phyloP scores from a whole-genome alignment of 2,888 invertebrate genomes.

The Scaptomyza polygonia region DNA sequence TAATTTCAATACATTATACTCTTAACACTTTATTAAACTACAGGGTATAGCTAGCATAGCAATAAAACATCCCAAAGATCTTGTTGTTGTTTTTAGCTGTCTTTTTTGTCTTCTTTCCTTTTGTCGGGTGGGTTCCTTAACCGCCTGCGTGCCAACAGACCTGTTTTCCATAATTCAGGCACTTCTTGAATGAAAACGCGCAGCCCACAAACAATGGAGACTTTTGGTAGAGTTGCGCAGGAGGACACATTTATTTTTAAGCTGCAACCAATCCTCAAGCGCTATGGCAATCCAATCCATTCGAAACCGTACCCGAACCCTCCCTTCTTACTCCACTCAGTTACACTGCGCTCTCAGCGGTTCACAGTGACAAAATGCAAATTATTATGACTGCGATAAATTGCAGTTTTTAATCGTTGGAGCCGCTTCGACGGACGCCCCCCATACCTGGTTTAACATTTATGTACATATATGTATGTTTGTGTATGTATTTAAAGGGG shows the following conservation, averaged over 20 bases:
- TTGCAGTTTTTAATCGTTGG: slow-evolving; percentile 75
- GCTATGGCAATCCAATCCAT: slow-evolving; percentile 33
- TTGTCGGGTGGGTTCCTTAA: slow-evolving; percentile 42
- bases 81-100: slow-evolving; percentile 10
- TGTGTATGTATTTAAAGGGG: slow-evolving; percentile 19
- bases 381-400: slow-evolving; percentile 79
- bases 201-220: slow-evolving; percentile 62
- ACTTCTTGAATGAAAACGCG: slow-evolving; percentile 69
- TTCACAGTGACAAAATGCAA: slow-evolving; percentile 77
- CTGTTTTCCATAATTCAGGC: slow-evolving; percentile 73
- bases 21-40: neutral
- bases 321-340: neutral
- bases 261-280: slow-evolving; percentile 46
- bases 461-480: slow-evolving; percentile 12
- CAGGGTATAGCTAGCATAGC: slow-evolving; percentile 7
- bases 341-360: slow-evolving; percentile 22
- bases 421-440: slow-evolving; percentile 49
- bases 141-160: slow-evolving; percentile 71
- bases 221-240: slow-evolving; percentile 20
- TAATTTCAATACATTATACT: neutral
- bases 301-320: slow-evolving; percentile 1
- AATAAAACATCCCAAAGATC: slow-evolving; percentile 10
- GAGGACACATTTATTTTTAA: slow-evolving; percentile 44
- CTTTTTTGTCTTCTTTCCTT: slow-evolving; percentile 21
- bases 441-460: slow-evolving; percentile 47